Evolutionary conservation across 1,140 invertebrate species (phyloP), one percentile per base, ranked within the genome.

Genomic region (Mamestra configurata): DNA sequence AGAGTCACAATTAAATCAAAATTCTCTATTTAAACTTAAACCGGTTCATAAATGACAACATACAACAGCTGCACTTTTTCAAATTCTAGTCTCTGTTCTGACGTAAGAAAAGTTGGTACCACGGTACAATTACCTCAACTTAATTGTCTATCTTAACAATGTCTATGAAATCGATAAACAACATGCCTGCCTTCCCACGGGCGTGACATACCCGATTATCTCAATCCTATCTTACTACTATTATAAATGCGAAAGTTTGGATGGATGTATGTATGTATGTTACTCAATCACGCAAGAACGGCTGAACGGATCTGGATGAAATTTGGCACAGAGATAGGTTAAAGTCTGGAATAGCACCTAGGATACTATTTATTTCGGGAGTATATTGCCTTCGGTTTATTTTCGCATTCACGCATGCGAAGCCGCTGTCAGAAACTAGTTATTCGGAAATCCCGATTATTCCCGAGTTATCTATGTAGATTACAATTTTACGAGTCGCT

Each of bases 121-220:
- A 53, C 35, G 10, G 7, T 35, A 66, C 37, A 66, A 66, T 71
- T n/a, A 53, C 18, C 15, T 13, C 18, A 20, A 40, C 4, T 15
- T 68, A 49, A 71, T 53, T 71, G 68, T 71, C 15, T 71, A 51
- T 46, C 20, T 11, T 49, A 71, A 71, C 68, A 71, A 71, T 71
- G 46, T 35, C 43, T 71, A 51, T 71, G 43, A 71, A 71, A 71
- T 71, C 46, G 68, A 31, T 71, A 71, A 71, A 71, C 68, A 31
- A 20, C 24, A 35, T 53, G 18, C 18, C 37, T 53, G 18, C 18
- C 37, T 81, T 81, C 80, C 76, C 76, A 81, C 57, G 80, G 75
- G 79, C 68, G 49, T 81, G 79, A 64, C 40, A 71, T 81, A 77
- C 70, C 77, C 79, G 79, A 81, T 81, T 81, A 77, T 46, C 31